Evolutionary conservation across 2,888 invertebrate genomes (phyloP).

Genomic region (Chrysotoxum bicinctum): DNA sequence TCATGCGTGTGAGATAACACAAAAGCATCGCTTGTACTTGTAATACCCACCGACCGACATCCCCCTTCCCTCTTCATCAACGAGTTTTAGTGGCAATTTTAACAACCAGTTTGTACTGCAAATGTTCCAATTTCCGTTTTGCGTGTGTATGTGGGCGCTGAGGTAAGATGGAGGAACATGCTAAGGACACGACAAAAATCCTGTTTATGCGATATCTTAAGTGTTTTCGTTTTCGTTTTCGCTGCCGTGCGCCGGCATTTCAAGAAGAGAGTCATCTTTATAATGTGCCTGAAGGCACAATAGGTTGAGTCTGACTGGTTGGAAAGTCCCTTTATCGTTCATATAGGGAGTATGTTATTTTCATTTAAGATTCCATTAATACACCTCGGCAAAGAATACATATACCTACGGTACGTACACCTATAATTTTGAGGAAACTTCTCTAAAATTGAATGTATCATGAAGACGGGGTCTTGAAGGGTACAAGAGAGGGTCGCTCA

Average conservation of each 20-base stretch:
- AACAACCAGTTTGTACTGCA: constrained; percentile 60
- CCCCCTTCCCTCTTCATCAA: background rate
- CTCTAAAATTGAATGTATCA: constrained; percentile 58
- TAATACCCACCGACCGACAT: constrained; percentile 13
- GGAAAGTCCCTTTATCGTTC: background rate
- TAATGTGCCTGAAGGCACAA: background rate
- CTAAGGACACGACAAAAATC: constrained; percentile 54
- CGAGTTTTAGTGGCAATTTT: constrained; percentile 1
- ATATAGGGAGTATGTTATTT: constrained; percentile 48
- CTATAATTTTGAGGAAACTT: constrained; percentile 53
- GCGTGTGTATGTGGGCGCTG: background rate
- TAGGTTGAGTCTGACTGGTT: background rate
- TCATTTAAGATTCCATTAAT: constrained; percentile 71
- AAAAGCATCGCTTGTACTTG: constrained; percentile 50
- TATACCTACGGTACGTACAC: background rate
- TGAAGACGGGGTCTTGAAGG: background rate
- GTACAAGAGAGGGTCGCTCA: background rate
- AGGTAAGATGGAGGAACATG: constrained; percentile 9
- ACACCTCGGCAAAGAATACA: constrained; percentile 63
- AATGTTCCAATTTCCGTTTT: constrained; percentile 69
- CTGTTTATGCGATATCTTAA: constrained; percentile 70
- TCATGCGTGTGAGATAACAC: constrained; percentile 70
- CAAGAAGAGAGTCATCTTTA: constrained; percentile 27
- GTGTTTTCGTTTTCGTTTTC: constrained; percentile 61
- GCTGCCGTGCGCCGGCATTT: constrained; percentile 9